Conservation (phyloP, 1,140 invertebrate species). For the Parapsyche elsis region DNA sequence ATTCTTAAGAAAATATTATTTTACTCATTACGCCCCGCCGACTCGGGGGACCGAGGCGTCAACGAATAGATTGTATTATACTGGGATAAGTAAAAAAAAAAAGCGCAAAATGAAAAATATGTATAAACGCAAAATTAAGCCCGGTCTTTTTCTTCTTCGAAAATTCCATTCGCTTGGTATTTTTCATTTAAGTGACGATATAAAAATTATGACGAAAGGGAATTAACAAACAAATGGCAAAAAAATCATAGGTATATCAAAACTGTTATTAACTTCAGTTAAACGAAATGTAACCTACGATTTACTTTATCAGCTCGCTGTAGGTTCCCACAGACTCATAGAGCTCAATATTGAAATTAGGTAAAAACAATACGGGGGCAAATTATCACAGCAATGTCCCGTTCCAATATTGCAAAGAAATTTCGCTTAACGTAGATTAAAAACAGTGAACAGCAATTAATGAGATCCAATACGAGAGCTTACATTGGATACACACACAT, state of each 20-base stretch:
- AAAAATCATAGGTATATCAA: no score
- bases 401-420: no score
- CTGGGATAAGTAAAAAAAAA: neutral
- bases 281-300: no score
- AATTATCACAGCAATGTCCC: no score
- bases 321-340: no score
- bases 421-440: no score
- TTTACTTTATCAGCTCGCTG: no score
- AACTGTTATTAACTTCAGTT: no score
- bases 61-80: conserved; percentile 27
- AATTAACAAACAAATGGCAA: conserved; percentile 1
- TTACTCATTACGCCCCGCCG: conserved; percentile 34
- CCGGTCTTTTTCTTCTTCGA: neutral
- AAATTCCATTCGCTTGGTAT: neutral
- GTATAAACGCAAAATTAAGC: neutral
- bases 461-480: no score
- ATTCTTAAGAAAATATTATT: conserved; percentile 47
- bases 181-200: conserved; percentile 20
- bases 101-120: neutral
- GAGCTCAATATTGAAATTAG: no score
- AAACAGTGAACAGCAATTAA: no score
- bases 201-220: conserved; percentile 42
- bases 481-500: neutral
- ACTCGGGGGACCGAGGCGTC: conserved; percentile 21
- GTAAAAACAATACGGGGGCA: no score